A percentile compares a stretch with the other conserved stretches of the same genome.
phyloP scores from a whole-genome alignment of 2,888 invertebrate species.

The Pinctada fucata region DNA sequence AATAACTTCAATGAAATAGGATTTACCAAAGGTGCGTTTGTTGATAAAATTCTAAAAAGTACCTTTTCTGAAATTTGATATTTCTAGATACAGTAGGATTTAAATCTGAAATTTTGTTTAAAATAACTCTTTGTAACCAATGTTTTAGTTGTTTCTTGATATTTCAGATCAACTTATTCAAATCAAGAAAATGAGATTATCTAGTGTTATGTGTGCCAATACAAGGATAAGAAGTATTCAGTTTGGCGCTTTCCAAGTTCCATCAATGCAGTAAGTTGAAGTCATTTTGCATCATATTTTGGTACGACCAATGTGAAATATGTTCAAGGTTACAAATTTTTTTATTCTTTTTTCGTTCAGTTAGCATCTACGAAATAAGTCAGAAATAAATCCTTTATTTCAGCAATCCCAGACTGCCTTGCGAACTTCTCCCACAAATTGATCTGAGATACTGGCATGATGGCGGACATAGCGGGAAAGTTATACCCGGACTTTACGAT shows the following conservation, averaged over 20 bases:
- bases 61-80: too few species aligned
- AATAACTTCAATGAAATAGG: constrained; percentile 36
- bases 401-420: constrained; percentile 11
- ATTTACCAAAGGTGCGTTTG: constrained; percentile 40
- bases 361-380: too few species aligned
- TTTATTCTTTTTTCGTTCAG: too few species aligned
- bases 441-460: constrained; percentile 21
- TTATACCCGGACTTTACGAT: neutral
- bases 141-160: neutral
- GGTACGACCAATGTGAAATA: too few species aligned
- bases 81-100: neutral
- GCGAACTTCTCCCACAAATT: constrained; percentile 11
- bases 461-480: neutral
- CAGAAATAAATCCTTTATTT: neutral
- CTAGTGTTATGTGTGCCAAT: constrained; percentile 44
- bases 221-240: constrained; percentile 35
- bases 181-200: constrained; percentile 36
- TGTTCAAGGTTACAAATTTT: too few species aligned
- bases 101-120: neutral
- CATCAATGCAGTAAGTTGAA: constrained; percentile 17
- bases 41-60: neutral
- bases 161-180: constrained; percentile 40
- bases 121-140: too few species aligned
- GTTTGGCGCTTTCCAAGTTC: constrained; percentile 24
- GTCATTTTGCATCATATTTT: neutral